Evolutionary conservation across 2,113 vertebrate species (phyloP).

Genomic region (Orthonyx spaldingii): DNA sequence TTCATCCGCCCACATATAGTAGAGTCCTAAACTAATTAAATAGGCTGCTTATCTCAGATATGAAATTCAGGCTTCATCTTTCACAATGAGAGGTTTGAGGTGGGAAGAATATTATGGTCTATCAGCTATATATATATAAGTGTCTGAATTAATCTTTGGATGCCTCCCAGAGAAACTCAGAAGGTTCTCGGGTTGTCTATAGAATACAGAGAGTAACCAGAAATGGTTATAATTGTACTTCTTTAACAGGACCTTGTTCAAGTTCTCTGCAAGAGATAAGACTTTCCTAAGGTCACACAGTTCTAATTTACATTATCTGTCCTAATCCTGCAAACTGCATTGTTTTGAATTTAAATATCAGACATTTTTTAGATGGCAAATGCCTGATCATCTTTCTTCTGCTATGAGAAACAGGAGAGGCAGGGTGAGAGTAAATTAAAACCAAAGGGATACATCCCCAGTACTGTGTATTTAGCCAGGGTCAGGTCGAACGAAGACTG

Average conservation of each 20-base stretch:
- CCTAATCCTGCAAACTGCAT: background rate
- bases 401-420: background rate
- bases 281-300: background rate
- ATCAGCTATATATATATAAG: background rate
- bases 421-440: background rate
- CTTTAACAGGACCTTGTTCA: background rate
- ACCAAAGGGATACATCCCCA: background rate
- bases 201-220: background rate
- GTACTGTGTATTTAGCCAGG: background rate
- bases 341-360: background rate
- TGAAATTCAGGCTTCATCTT: conserved; percentile 11
- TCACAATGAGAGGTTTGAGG: background rate
- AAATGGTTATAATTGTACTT: background rate
- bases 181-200: background rate
- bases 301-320: background rate
- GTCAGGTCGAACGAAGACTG: background rate
- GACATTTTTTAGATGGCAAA: background rate
- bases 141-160: background rate
- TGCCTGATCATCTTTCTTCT: background rate
- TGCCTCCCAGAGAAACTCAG: background rate
- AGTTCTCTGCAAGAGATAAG: background rate
- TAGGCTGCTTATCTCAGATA: background rate
- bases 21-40: conserved; percentile 15
- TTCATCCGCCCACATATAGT: background rate
- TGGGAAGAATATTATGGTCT: background rate